Base-by-base conservation (phyloP, 1,140 invertebrate genomes). In the Drusus annulatus region DNA sequence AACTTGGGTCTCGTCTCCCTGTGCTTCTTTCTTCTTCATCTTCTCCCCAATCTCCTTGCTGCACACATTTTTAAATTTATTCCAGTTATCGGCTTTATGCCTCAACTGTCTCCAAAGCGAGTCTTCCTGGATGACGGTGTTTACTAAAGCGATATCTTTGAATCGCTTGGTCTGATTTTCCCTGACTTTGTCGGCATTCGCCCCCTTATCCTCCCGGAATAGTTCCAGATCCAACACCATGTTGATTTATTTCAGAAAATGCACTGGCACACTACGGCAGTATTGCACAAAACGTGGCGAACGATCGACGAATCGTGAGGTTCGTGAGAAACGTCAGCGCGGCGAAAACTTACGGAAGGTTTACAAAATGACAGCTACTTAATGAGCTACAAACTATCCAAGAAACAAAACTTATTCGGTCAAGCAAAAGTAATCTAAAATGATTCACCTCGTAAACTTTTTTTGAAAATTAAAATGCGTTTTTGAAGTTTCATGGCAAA, bases 181-280 rank as follows among this genome's bases (percentile, higher is more conserved):
- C 16, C 95, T 92, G 23, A 99, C 94, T 87, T 96, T 94, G 15
- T 97, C 94, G 0, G 97, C 96, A 89, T 98, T 93, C 19, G 96
- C 96, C 23, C 98, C 98, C 90, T 99, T 99, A 84, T 99, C 98
- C 2, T 93, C 92, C 56, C 99, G 95, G 87, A 99, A 99, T 63
- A 98, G 89, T 89, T 99, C 98, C 84, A 99, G 92, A 90, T 99
- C 98, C n/a, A 99, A 90, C 63, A 99, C 98, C 98, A 99, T 99
- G 87, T 86, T 91, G 54, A 73, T 73, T 58, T 73, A 60, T 60
- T 79, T 73, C 15, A 52, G 25, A 60, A 45, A 63, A 52, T 31
- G 25, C 50, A 10, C 17, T 13, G 36, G 50, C 19, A 25, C 51
- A 13, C 28, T 5, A 5, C 16, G 65, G 19, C 36, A 69, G 10